These are phyloP conservation scores for Meloidogyne hapla DNA, from an alignment of 1,140 invertebrate genomes.

Conservation along the genomic window DNA sequence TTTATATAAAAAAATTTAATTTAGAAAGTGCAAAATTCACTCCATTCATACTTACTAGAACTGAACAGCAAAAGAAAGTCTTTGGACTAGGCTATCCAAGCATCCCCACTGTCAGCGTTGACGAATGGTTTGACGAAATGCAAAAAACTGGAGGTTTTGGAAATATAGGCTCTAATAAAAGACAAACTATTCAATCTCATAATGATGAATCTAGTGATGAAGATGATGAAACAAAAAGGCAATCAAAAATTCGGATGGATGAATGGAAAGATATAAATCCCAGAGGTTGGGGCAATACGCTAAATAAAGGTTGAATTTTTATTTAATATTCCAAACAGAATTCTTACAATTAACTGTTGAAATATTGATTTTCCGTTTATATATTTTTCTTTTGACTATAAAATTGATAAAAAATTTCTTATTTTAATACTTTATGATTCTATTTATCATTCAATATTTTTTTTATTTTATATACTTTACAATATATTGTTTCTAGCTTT, in stretches of 20 bases:
- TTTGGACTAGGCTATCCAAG: slow-evolving; percentile 91
- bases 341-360: too few species aligned
- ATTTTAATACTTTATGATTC: neutral
- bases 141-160: slow-evolving; percentile 75
- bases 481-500: neutral
- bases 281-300: slow-evolving; percentile 81
- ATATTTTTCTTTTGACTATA: slow-evolving; percentile 1
- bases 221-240: slow-evolving; percentile 73
- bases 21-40: slow-evolving; percentile 12
- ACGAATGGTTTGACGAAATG: slow-evolving; percentile 90
- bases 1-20: neutral
- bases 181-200: slow-evolving; percentile 38
- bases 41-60: slow-evolving; percentile 85
- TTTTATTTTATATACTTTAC: neutral
- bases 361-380: slow-evolving; percentile 8
- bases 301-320: slow-evolving; percentile 73
- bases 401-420: neutral
- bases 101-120: slow-evolving; percentile 83
- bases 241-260: slow-evolving; percentile 79
- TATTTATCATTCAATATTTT: slow-evolving; percentile 3
- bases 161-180: neutral
- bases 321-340: too few species aligned
- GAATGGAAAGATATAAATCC: slow-evolving; percentile 86
- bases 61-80: slow-evolving; percentile 84
- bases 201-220: slow-evolving; percentile 66